Evolutionary conservation across 2,113 vertebrate genomes (phyloP), one percentile per base, ranked within the genome.

Genomic region (Alces alces): DNA sequence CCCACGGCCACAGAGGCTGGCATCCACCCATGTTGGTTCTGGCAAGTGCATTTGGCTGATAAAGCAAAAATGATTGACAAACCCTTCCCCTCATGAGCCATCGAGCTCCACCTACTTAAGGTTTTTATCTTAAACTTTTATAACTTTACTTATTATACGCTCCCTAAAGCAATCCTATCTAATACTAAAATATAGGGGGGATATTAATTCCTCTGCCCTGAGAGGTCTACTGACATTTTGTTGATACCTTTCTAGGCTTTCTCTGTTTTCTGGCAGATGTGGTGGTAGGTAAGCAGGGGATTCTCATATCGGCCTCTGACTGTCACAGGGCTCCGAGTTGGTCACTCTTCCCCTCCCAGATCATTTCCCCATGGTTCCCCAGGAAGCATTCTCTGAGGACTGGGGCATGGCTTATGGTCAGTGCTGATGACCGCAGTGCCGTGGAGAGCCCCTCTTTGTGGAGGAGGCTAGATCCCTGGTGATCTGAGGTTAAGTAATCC

Each of bases 11-110:
- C 73, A 17, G 73, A 80, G 66, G 54, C 84, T 95, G 83, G 39
- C 17, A 93, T 54, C 78, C 61, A 86, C 23, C 36, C 86, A 17
- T 30, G 50, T 30, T 80, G 54, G 43, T 92, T 95, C 30, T 93
- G 85, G 47, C 58, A 86, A 52, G 43, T 92, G 85, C 79, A n/a
- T 93, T 85, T 96, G 66, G 55, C 93, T 95, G 73, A 95, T 95
- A 96, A 87, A 90, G 66, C 50, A n/a, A 86, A 93, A 70, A 36
- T 33, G 50, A 92, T 36, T 70, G 28, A 55, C 91, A 90, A 12
- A 93, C 33, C 9, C 43, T 76, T 79, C 58, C 73, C 30, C 50
- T 89, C 0, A 12, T 52, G 61, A 92, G 36, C 50, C 45, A 21
- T 82, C 9, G 70, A 82, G 58, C 33, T 80, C 66, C 28, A 45